Evolutionary conservation across 1,140 invertebrate genomes (phyloP).

Genomic region (Panulirus ornatus): DNA sequence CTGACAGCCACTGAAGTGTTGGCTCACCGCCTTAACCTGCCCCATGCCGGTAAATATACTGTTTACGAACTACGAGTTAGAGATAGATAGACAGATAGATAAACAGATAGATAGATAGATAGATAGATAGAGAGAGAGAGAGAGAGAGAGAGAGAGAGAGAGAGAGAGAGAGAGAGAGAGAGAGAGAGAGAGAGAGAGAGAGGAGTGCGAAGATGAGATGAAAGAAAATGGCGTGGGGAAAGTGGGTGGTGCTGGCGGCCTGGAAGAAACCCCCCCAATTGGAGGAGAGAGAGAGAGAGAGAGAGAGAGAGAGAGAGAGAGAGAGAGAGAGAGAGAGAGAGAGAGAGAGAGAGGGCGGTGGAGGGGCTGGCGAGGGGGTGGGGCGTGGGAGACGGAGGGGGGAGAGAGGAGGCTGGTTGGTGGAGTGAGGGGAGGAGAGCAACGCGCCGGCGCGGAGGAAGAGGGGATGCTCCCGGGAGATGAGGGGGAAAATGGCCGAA

Average conservation of each 20-base stretch:
- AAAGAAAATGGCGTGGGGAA: no score
- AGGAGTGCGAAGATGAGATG: neutral
- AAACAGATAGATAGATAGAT: no score
- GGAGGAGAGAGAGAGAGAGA: neutral
- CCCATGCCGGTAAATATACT: no score
- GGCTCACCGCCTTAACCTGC: no score
- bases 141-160: neutral
- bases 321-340: neutral
- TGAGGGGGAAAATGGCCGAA: no score
- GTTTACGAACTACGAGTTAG: no score
- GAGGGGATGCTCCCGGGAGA: neutral
- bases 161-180: neutral
- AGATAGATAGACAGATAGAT: no score
- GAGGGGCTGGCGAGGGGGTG: neutral
- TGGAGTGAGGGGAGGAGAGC: neutral
- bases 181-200: neutral
- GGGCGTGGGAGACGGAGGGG: neutral
- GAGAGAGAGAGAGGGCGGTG: neutral
- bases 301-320: neutral
- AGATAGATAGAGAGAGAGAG: neutral
- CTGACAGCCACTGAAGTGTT: no score
- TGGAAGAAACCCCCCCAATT: neutral
- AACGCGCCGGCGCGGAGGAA: neutral
- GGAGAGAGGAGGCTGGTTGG: neutral
- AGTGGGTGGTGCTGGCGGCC: neutral